A percentile compares a stretch with the other conserved stretches of the same genome.
Evolutionary conservation across 92 coral and sea anemone species (phyloP).

Genomic region (Porites lobata): DNA sequence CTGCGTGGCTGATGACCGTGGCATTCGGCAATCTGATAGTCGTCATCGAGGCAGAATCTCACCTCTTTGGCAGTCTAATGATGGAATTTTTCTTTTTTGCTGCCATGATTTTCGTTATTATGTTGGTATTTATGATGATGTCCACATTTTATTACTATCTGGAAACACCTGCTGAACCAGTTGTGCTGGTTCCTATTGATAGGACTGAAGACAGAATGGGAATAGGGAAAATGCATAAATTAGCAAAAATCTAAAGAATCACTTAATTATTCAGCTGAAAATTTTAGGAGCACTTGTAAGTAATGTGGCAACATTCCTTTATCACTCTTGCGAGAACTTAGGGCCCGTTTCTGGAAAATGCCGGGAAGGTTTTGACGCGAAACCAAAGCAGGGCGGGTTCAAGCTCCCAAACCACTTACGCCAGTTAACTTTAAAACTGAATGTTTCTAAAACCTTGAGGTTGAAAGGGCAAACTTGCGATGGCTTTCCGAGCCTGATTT

Average conservation of each 20-base stretch:
- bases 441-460: no score
- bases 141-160: constrained; percentile 70
- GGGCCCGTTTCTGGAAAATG: no score
- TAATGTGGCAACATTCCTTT: no score
- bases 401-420: no score
- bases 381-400: no score
- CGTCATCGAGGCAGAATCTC: constrained; percentile 89
- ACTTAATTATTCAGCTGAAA: background rate
- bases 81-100: constrained; percentile 86
- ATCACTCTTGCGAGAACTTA: no score
- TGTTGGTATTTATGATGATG: constrained; percentile 67
- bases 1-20: constrained; percentile 87
- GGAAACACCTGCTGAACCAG: constrained; percentile 22
- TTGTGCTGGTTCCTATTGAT: constrained; percentile 36
- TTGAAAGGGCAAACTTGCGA: no score
- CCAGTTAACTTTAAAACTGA: no score
- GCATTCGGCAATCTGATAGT: constrained; percentile 89
- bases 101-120: constrained; percentile 75
- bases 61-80: constrained; percentile 60
- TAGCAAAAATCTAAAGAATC: constrained; percentile 16
- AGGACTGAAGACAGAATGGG: constrained; percentile 57
- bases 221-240: constrained; percentile 58
- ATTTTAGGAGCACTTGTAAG: no score
- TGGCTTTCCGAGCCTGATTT: no score
- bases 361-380: no score